Evolutionary conservation across 92 coral and sea anemone species (phyloP).

Genomic region (Zoanthus gigantus): DNA sequence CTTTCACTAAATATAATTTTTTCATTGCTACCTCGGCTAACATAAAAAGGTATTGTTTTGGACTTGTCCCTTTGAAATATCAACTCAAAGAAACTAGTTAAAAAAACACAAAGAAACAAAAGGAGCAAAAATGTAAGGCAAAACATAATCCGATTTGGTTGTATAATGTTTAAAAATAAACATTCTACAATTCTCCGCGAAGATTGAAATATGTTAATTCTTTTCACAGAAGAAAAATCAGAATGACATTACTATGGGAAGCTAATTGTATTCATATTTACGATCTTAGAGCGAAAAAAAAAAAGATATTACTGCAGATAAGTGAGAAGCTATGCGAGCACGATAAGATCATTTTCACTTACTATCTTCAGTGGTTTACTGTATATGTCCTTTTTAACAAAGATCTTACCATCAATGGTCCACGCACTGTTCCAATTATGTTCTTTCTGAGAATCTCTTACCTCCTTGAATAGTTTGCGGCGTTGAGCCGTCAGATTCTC

Average conservation of each 20-base stretch:
- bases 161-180: neutral
- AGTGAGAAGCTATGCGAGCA: conserved; percentile 10
- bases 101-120: neutral
- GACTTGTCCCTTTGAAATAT: too few species aligned
- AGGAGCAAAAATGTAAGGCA: neutral
- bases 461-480: conserved; percentile 22
- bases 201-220: neutral
- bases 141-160: neutral
- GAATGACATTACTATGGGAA: neutral
- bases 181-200: neutral
- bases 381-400: conserved; percentile 1
- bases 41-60: too few species aligned
- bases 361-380: conserved; percentile 3
- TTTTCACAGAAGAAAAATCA: conserved; percentile 2
- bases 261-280: conserved; percentile 14
- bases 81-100: too few species aligned
- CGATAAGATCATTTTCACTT: neutral
- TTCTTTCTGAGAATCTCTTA: conserved; percentile 1
- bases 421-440: conserved; percentile 20
- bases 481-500: conserved; percentile 16
- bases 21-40: too few species aligned
- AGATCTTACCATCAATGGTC: conserved; percentile 22
- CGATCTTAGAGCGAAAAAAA: conserved; percentile 8
- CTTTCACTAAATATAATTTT: too few species aligned
- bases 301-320: conserved; percentile 5